Evolutionary conservation across 2,113 vertebrate species (phyloP).

Genomic region (Propithecus coquereli): DNA sequence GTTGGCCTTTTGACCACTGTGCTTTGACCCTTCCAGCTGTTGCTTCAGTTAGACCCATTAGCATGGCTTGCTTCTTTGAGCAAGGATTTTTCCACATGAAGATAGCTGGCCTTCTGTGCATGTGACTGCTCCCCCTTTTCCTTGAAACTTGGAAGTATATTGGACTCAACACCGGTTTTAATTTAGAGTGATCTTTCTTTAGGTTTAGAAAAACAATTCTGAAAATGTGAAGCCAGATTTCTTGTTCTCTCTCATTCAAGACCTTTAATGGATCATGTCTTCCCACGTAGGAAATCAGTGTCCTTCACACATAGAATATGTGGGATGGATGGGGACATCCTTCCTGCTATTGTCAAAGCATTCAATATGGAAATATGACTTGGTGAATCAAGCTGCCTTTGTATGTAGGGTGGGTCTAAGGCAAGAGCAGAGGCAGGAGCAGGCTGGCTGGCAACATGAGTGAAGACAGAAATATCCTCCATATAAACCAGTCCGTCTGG

Average conservation of each 20-base stretch:
- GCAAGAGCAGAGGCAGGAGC: not conserved
- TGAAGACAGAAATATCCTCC: not conserved
- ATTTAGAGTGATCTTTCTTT: not conserved
- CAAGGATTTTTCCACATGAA: not conserved
- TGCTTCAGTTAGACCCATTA: not conserved
- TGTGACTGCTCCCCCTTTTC: not conserved
- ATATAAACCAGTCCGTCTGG: not conserved
- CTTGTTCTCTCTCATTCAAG: not conserved
- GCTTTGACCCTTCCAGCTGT: not conserved
- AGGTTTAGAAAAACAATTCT: slow-evolving; percentile 10
- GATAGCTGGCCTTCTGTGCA: not conserved
- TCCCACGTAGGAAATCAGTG: not conserved
- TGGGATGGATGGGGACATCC: not conserved
- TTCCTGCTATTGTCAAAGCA: not conserved
- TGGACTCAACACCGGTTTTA: not conserved
- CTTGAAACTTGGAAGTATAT: not conserved
- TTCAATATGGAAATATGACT: not conserved
- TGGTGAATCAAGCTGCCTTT: not conserved
- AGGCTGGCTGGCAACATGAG: not conserved
- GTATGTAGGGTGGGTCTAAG: not conserved
- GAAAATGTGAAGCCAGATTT: not conserved
- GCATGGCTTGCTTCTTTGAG: not conserved
- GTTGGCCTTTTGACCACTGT: not conserved
- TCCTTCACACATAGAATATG: not conserved
- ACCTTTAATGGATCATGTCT: not conserved